Evolutionary conservation across 2,888 invertebrate genomes (phyloP).

Genomic region (Lepidonotus clava): DNA sequence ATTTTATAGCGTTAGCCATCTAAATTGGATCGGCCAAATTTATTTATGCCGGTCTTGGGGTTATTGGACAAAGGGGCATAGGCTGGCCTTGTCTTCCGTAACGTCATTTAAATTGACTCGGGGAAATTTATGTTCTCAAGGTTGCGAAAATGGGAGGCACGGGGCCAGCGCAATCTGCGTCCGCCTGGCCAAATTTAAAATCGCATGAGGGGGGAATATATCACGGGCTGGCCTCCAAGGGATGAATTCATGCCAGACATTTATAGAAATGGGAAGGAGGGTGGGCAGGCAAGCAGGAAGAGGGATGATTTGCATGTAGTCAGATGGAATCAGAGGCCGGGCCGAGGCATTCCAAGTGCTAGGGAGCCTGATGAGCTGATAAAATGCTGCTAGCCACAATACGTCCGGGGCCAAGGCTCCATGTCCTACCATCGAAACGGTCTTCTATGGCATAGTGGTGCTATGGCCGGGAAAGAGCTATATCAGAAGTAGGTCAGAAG

Average conservation of each 20-base stretch:
- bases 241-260: constrained; percentile 54
- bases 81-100: constrained; percentile 45
- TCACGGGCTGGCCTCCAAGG: constrained; percentile 18
- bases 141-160: constrained; percentile 36
- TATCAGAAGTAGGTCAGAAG: constrained; percentile 25
- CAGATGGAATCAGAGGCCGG: constrained; percentile 44
- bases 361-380: constrained; percentile 47
- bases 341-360: constrained; percentile 41
- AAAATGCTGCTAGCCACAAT: constrained; percentile 47
- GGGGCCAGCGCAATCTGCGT: constrained; percentile 35
- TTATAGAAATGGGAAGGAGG: constrained; percentile 32
- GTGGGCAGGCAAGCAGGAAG: not conserved
- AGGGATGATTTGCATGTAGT: constrained; percentile 50
- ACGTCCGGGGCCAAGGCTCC: not conserved
- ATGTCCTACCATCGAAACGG: not conserved
- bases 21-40: constrained; percentile 53
- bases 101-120: constrained; percentile 53
- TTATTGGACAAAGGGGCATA: constrained; percentile 51
- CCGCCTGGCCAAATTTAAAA: constrained; percentile 40
- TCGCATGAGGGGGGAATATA: constrained; percentile 45
- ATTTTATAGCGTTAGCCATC: constrained; percentile 45
- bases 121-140: constrained; percentile 48
- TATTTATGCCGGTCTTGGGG: constrained; percentile 54
- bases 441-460: not conserved
- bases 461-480: not conserved